Evolutionary conservation across 2,797 vertebrate species (phyloP), one percentile per base, ranked within the genome.

Genomic region (Pangasius krempfi): DNA sequence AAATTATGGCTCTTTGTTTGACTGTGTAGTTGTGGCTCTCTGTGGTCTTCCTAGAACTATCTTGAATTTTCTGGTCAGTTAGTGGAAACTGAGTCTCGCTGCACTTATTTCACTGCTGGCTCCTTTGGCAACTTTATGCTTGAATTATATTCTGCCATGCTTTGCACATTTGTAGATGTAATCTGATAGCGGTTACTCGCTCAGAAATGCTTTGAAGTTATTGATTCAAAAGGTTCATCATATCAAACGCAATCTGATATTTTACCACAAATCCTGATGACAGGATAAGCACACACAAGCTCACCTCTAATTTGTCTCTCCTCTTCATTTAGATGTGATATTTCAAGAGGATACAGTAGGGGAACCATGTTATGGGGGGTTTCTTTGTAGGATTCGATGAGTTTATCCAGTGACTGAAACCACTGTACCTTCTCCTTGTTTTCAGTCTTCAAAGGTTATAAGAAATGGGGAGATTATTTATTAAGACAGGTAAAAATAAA

Each of bases 271-370:
- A 83, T 83, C 81, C 52, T 18, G 68, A 80, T 78, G n/a, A 81
- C 22, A 81, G 20, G 18, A 66, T 27, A 80, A 78, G 8, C 20
- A 33, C 33, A 64, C 2, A 37, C 40, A 66, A 16, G 44, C 70
- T 70, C 44, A 90, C 87, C 73, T 73, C n/a, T 37, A 50, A n/a
- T 18, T 37, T 13, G 16, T 50, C 8, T 52, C 3, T 85, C 75
- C 40, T 60, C 83, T 56, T 58, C 40, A 50, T 86, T 85, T 13
- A 95, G 72, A 83, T 84, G 90, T 72, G 90, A 89, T 90, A 91
- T 93, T 89, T 93, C 89, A 88, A 95, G 90, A 5, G 95, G 94
- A 14, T 93, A 82, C 50, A 68, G 93, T 75, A 94, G 93, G 0
- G 92, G 91, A 13, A 82, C 84, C 5, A 92, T 56, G 10, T 76